Evolutionary conservation across 1,140 invertebrate genomes (phyloP), one percentile per base, ranked within the genome.

Genomic region (Sogatella furcifera): DNA sequence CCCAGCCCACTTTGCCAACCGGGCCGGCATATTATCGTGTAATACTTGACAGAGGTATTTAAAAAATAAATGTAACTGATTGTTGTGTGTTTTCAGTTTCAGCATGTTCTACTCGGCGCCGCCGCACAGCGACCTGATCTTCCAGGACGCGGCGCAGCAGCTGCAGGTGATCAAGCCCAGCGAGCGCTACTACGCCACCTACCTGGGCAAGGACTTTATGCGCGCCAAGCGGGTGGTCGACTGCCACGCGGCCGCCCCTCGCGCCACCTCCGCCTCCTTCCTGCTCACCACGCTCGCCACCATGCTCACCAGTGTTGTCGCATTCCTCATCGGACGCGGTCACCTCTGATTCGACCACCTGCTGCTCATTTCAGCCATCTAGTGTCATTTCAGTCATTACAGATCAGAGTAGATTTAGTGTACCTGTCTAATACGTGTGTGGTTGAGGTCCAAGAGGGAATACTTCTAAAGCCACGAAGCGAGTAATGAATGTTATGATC

Each of bases 101-200:
- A 90, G 88, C 63, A 92, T 96, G 90, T 95, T 93, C 71, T 84
- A 82, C 57, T 95, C 92, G 0, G 72, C 76, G 14, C 78, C 85
- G 2, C 89, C 88, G 0, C 90, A 84, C 69, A 83, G 84, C 52
- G 92, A 96, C 75, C 73, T 95, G 0, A 95, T 96, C 62, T 96
- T 96, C 74, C 91, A 93, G 76, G 92, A 95, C 71, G 88, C 91
- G 0, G 88, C 92, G 0, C 85, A 90, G 28, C 89, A 92, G 66
- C 73, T 95, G n/a, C 77, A 83, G 63, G 74, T 87, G 0, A 78
- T 94, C 22, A 77, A 80, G 4, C 74, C 78, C 22, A 73, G 78
- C 1, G 72, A 86, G 66, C 76, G 89, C 14, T 74, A 83, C 52
- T 87, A 80, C 65, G 81, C 81, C 5, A 71, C 76, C 6, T 91